These are phyloP conservation scores for Tubulanus polymorphus DNA, from an alignment of 2,888 invertebrate genomes.

Conservation along the genomic window DNA sequence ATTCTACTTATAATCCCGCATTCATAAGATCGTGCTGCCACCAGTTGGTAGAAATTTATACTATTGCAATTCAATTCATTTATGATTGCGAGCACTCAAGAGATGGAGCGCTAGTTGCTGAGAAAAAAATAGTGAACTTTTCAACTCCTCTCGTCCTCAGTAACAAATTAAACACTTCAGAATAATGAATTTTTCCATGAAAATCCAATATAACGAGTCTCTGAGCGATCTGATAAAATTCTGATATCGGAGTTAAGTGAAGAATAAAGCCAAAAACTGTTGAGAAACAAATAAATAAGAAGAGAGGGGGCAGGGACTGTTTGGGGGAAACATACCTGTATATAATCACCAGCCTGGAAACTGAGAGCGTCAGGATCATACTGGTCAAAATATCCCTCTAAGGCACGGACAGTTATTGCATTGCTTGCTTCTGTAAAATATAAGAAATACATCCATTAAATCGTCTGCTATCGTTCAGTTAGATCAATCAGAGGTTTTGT, in stretches of 20 bases:
- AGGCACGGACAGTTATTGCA: slow-evolving; percentile 50
- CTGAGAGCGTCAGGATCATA: slow-evolving; percentile 48
- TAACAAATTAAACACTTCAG: background rate
- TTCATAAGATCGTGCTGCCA: too few species aligned
- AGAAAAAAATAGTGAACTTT: too few species aligned
- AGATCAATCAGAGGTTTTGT: too few species aligned
- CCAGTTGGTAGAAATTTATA: too few species aligned
- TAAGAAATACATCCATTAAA: too few species aligned
- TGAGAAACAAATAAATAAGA: slow-evolving; percentile 1
- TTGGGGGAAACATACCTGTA: slow-evolving; percentile 46
- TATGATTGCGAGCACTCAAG: too few species aligned
- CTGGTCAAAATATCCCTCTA: slow-evolving; percentile 48
- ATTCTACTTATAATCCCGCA: too few species aligned
- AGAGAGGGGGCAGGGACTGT: slow-evolving; percentile 3
- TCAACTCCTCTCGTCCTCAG: too few species aligned
- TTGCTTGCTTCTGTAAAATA: slow-evolving; percentile 51
- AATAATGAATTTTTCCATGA: background rate
- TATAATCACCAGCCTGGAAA: slow-evolving; percentile 52
- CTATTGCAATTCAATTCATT: too few species aligned
- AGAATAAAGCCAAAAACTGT: background rate
- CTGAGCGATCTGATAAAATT: background rate
- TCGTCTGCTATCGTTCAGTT: too few species aligned
- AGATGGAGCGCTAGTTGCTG: too few species aligned
- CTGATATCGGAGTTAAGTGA: background rate
- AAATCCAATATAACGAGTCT: background rate